Evolutionary conservation across 2,797 vertebrate genomes (phyloP), one percentile per base, ranked within the genome.

Genomic region (Diplodus sargus): DNA sequence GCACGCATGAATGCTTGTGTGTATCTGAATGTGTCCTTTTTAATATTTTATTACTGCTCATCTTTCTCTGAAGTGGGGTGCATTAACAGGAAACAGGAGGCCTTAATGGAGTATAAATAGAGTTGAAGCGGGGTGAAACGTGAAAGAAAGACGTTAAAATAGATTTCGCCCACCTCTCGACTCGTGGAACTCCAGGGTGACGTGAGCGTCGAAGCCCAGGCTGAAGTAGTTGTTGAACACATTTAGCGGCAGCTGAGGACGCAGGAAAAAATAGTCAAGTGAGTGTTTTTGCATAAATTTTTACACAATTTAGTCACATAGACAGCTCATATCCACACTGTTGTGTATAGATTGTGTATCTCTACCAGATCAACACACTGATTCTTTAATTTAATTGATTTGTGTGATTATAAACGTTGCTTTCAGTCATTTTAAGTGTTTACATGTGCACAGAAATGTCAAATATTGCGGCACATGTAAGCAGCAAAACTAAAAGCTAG

Each of bases 151-250:
- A 48, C 39, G 17, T 49, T 11, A 14, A 57, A 73, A 60, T 9
- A 58, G 65, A 59, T 69, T 39, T 22, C 28, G 76, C 91, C 89
- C 81, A 99, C 98, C 98, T 98, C 98, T 95, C 86, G 98, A 99
- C 93, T 99, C 98, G 65, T 99, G 98, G 92, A 99, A 99, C 92
- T 99, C 98, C 91, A 99, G 92, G 0, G 98, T 99, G 86, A 99
- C 98, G 13, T 99, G 98, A 74, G 98, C 98, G 66, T 99, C 98
- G 81, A 99, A 99, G 82, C 98, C 98, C 75, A 99, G 96, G 92
- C 98, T 99, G 96, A 99, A 99, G 96, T 99, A 99, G 94, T 99
- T 99, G 96, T 99, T 99, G 95, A 99, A 99, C 78, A 99, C 98
- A 54, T 96, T 97, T 76, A 99, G 95, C 65, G 98, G 98, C 90